Percentiles rank a stretch among this genome's conserved stretches.
Evolutionary conservation across 2,113 vertebrate species (phyloP).

Genomic region (Hydrolagus affinis): DNA sequence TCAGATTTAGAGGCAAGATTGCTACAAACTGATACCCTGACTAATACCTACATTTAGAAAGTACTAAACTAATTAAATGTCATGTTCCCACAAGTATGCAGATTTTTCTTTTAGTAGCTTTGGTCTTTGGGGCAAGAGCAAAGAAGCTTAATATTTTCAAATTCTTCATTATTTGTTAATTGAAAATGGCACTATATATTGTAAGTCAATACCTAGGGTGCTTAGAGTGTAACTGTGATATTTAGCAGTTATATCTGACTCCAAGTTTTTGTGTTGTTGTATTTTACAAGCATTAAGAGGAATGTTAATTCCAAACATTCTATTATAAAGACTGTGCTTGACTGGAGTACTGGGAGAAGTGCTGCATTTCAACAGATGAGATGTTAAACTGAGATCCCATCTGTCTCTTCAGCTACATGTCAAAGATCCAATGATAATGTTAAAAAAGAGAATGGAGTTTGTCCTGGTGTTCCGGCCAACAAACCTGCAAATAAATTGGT

Average conservation of each 20-base stretch:
- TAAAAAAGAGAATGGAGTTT: too few species aligned
- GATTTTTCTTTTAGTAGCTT: neutral
- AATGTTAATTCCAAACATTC: neutral
- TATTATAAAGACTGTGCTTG: neutral
- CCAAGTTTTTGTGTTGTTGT: neutral
- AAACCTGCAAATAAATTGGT: too few species aligned
- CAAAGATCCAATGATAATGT: too few species aligned
- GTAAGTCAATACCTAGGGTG: neutral
- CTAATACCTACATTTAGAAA: neutral
- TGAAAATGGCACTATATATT: neutral
- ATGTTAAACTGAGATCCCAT: too few species aligned
- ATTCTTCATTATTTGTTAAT: slow-evolving; percentile 7
- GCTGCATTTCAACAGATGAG: too few species aligned
- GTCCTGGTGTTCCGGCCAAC: too few species aligned
- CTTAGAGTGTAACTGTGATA: neutral
- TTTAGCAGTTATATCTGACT: neutral
- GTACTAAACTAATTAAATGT: neutral
- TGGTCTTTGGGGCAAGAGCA: neutral
- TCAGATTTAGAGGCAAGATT: too few species aligned
- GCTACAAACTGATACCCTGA: too few species aligned
- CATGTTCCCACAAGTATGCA: neutral
- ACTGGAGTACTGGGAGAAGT: too few species aligned
- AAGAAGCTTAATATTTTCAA: neutral
- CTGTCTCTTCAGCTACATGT: too few species aligned
- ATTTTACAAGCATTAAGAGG: neutral